These are phyloP conservation scores for Acipenser ruthenus DNA, from an alignment of 2,797 vertebrate species.

Conservation along the genomic window DNA sequence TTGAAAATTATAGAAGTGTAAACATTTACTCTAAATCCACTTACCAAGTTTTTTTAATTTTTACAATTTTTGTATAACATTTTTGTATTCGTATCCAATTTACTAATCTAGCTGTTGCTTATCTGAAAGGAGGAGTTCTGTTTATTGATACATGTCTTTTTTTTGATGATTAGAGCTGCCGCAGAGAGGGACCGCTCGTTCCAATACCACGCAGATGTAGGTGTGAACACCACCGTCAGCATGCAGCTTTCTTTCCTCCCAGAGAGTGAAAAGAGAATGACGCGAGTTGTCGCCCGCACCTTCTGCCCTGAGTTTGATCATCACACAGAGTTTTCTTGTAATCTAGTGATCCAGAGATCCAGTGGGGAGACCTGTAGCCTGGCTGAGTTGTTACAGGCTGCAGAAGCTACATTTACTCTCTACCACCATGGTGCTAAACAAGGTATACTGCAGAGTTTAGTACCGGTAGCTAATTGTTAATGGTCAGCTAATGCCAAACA, in stretches of 20 bases:
- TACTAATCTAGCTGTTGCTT: too few relatives aligned
- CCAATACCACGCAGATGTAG: slow-evolving; percentile 59
- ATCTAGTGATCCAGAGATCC: slow-evolving; percentile 61
- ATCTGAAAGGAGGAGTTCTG: slow-evolving; percentile 1
- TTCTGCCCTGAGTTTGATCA: slow-evolving; percentile 88
- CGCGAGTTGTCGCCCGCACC: slow-evolving; percentile 55
- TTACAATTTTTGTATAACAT: too few relatives aligned
- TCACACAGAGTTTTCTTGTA: slow-evolving; percentile 65
- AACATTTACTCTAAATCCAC: too few relatives aligned
- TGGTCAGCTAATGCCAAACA: too few relatives aligned
- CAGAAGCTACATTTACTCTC: slow-evolving; percentile 66
- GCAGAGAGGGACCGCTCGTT: slow-evolving; percentile 60
- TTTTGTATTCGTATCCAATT: too few relatives aligned
- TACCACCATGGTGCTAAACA: slow-evolving; percentile 60
- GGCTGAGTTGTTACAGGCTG: slow-evolving; percentile 75
- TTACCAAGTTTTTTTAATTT: too few relatives aligned
- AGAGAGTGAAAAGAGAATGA: slow-evolving; percentile 53
- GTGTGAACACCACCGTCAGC: slow-evolving; percentile 73
- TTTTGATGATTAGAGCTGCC: slow-evolving; percentile 50
- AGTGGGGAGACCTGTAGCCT: slow-evolving; percentile 73
- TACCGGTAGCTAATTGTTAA: too few relatives aligned
- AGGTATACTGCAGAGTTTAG: too few relatives aligned
- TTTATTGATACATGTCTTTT: neutral
- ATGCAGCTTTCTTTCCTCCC: slow-evolving; percentile 75
- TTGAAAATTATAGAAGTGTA: too few relatives aligned